Percentiles rank a stretch among this genome's conserved stretches.
Conservation (phyloP, 2,797 vertebrate genomes). For the Propithecus deckenii region DNA sequence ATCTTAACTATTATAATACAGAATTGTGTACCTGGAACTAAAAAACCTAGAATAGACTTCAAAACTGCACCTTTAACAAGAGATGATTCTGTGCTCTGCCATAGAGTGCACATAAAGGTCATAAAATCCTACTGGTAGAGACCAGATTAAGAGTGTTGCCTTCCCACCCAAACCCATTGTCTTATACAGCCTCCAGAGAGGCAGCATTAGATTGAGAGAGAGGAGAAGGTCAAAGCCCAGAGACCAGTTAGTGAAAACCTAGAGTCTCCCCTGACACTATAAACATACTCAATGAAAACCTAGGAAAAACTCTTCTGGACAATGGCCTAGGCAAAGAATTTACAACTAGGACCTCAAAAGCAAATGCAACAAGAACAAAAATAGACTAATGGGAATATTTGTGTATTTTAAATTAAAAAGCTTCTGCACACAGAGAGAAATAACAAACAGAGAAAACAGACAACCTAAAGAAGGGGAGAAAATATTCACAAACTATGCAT, state of each 20-base stretch:
- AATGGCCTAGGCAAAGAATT: not conserved
- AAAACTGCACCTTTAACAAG: not conserved
- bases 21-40: not conserved
- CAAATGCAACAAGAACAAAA: not conserved
- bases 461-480: too few species aligned
- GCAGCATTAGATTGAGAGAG: not conserved
- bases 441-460: too few species aligned
- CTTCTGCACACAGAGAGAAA: too few species aligned
- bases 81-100: not conserved
- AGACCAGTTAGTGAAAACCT: not conserved
- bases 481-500: too few species aligned
- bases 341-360: not conserved
- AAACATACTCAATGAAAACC: not conserved
- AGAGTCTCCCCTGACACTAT: not conserved
- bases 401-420: not conserved
- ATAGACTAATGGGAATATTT: not conserved
- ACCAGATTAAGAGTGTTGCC: not conserved
- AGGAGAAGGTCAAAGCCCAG: not conserved
- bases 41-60: not conserved
- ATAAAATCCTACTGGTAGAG: not conserved
- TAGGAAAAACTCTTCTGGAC: too few species aligned
- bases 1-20: not conserved
- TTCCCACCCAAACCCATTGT: not conserved
- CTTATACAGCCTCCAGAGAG: not conserved
- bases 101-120: not conserved